Conservation (phyloP, 2,888 invertebrate species). For the Drosophila anomalata region DNA sequence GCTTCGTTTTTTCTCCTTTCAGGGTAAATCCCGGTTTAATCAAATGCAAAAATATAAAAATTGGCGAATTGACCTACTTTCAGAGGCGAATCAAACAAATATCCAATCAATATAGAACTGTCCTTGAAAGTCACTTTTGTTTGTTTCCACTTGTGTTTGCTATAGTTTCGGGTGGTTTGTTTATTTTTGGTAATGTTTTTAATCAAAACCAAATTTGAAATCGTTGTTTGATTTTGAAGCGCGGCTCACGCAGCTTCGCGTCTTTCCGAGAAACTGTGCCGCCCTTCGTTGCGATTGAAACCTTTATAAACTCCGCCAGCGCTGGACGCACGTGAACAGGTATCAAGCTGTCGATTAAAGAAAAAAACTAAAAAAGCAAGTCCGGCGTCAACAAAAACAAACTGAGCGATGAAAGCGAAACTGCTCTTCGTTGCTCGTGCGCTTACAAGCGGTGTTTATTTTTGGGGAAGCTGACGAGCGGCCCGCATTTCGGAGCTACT, state of each 20-base stretch:
- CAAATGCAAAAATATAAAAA: constrained; percentile 8
- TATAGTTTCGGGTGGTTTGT: constrained; percentile 14
- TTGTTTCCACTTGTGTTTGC: not conserved
- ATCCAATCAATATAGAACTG: constrained; percentile 36
- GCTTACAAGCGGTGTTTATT: constrained; percentile 25
- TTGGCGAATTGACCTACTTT: constrained; percentile 28
- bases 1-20: not conserved
- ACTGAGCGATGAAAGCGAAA: constrained; percentile 40
- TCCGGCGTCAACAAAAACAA: constrained; percentile 21
- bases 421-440: constrained; percentile 17
- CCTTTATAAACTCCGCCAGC: constrained; percentile 72
- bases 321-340: constrained; percentile 70
- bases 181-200: constrained; percentile 11
- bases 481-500: constrained; percentile 19
- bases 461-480: constrained; percentile 23
- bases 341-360: constrained; percentile 43
- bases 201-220: constrained; percentile 46
- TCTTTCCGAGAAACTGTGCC: constrained; percentile 69
- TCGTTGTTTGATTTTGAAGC: constrained; percentile 51
- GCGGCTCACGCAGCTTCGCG: constrained; percentile 56
- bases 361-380: not conserved
- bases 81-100: constrained; percentile 15
- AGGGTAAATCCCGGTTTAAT: constrained; percentile 1
- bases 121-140: constrained; percentile 18
- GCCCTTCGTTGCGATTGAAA: constrained; percentile 61